Evolutionary conservation across 2,797 vertebrate species (phyloP).

Genomic region (Coccyzus lansbergi): DNA sequence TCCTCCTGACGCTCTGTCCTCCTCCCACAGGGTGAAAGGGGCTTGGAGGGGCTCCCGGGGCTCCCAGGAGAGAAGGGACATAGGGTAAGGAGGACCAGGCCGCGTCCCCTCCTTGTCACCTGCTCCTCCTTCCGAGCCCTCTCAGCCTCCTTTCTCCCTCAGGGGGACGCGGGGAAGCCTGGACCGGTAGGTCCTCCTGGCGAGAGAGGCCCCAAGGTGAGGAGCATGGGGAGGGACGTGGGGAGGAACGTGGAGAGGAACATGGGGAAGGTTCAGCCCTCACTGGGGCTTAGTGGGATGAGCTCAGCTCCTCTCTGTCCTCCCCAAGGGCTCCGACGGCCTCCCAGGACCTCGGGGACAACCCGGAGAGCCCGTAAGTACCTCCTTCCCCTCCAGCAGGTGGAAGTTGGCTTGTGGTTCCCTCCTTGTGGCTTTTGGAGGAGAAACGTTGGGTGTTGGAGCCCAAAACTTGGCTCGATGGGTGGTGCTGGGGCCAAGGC

Average conservation of each 20-base stretch:
- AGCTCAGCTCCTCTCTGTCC: background rate
- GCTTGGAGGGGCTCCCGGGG: conserved; percentile 92
- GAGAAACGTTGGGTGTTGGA: background rate
- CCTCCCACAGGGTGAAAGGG: conserved; percentile 85
- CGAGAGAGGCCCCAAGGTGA: conserved; percentile 86
- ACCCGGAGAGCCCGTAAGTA: conserved; percentile 92
- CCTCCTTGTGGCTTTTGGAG: background rate
- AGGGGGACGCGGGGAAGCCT: conserved; percentile 88
- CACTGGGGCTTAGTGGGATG: rapidly evolving
- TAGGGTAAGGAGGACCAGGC: conserved; percentile 77
- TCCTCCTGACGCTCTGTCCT: background rate
- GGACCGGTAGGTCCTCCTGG: conserved; percentile 83
- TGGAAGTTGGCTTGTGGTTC: rapidly evolving
- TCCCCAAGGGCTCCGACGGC: conserved; percentile 86
- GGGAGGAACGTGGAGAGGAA: too few species aligned
- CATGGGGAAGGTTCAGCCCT: background rate
- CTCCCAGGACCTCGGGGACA: conserved; percentile 88
- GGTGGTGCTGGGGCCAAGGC: background rate
- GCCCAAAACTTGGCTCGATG: background rate
- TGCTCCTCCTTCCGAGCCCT: rapidly evolving
- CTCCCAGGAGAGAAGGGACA: conserved; percentile 91
- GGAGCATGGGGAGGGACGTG: background rate
- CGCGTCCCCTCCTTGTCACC: background rate
- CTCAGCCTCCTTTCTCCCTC: background rate
- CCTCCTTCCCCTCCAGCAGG: background rate